Evolutionary conservation across 2,888 invertebrate genomes (phyloP).

Genomic region (Homarus gammarus): DNA sequence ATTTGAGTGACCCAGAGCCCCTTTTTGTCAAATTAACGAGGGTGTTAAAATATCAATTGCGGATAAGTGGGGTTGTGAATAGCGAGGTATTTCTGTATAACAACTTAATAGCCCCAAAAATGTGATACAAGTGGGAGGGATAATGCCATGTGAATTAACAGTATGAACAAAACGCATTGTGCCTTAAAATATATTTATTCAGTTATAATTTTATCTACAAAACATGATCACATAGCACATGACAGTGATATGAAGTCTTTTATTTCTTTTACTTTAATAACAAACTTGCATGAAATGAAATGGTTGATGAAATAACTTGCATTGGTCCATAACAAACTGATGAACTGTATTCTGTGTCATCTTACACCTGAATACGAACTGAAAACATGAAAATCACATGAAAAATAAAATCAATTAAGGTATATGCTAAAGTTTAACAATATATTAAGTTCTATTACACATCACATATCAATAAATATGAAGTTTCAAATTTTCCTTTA

Average conservation of each 20-base stretch:
- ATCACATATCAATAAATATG: not conserved
- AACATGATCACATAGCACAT: slow-evolving; percentile 57
- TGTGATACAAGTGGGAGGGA: too few species aligned
- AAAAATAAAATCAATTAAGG: not conserved
- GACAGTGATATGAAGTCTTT: slow-evolving; percentile 36
- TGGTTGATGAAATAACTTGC: slow-evolving; percentile 44
- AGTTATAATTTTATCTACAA: slow-evolving; percentile 57
- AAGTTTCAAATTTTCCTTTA: not conserved
- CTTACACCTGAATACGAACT: slow-evolving; percentile 9
- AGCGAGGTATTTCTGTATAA: too few species aligned
- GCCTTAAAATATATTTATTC: slow-evolving; percentile 67
- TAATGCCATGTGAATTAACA: too few species aligned
- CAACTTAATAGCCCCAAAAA: too few species aligned
- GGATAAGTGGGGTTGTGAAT: too few species aligned
- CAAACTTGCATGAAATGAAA: slow-evolving; percentile 48
- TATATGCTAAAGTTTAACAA: not conserved
- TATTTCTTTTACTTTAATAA: slow-evolving; percentile 17
- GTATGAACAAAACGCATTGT: not conserved
- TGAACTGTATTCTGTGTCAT: slow-evolving; percentile 2
- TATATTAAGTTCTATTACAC: not conserved
- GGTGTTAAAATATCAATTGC: too few species aligned
- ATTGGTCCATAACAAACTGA: slow-evolving; percentile 59
- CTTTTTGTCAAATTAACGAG: too few species aligned
- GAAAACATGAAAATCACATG: not conserved
- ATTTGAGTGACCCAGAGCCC: too few species aligned